A percentile compares a stretch with the other conserved stretches of the same genome.
These are phyloP conservation scores for Florisuga fusca DNA, from an alignment of 2,797 vertebrate species.

Conservation along the genomic window DNA sequence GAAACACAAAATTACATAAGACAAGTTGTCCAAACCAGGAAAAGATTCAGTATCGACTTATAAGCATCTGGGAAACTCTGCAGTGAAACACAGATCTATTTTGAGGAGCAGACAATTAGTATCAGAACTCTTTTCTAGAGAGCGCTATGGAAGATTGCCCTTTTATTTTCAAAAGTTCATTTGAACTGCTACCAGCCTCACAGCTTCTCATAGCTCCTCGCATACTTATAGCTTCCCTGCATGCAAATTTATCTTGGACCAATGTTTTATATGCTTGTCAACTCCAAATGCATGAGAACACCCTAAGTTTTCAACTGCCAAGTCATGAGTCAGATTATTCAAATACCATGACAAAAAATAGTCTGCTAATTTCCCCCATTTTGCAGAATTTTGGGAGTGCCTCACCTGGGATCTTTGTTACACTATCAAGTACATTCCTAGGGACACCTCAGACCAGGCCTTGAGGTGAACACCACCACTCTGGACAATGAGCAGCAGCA, in stretches of 20 bases:
- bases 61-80: not conserved
- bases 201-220: not conserved
- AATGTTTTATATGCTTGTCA: not conserved
- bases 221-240: not conserved
- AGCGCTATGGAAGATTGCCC: not conserved
- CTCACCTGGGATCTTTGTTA: not conserved
- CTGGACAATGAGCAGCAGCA: not conserved
- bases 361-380: not conserved
- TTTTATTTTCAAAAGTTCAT: not conserved
- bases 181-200: not conserved
- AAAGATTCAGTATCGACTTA: not conserved
- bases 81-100: not conserved
- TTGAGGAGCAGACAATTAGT: not conserved
- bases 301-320: not conserved
- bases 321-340: not conserved
- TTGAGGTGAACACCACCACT: not conserved
- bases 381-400: not conserved
- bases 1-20: not conserved
- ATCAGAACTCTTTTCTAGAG: not conserved
- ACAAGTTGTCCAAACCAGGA: not conserved
- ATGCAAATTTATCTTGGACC: not conserved
- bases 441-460: not conserved
- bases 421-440: not conserved
- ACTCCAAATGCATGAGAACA: not conserved
- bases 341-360: accelerated